A percentile compares a stretch with the other conserved stretches of the same genome.
These are phyloP conservation scores for Phalacrocorax carbo DNA, from an alignment of 2,113 vertebrate genomes.

Conservation along the genomic window DNA sequence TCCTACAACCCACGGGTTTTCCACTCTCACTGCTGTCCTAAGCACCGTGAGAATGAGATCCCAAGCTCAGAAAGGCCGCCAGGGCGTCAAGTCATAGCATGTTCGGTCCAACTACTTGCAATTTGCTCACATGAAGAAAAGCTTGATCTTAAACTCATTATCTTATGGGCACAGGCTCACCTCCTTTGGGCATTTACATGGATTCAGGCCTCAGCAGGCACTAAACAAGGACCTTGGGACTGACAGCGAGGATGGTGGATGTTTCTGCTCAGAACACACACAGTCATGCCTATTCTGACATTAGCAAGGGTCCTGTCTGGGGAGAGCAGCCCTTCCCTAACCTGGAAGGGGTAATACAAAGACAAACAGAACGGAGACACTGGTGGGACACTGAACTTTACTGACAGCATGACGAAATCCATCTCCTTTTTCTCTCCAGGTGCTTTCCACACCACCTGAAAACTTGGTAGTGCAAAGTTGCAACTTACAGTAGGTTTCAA, in stretches of 20 bases:
- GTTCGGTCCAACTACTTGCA: neutral
- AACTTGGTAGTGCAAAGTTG: neutral
- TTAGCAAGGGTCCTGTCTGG: neutral
- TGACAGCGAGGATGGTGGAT: neutral
- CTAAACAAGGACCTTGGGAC: neutral
- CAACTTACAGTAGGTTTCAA: neutral
- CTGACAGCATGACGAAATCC: neutral
- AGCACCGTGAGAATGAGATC: neutral
- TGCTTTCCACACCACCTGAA: neutral
- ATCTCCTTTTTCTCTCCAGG: neutral
- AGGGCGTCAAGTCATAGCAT: neutral
- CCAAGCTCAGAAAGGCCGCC: neutral
- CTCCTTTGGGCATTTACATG: neutral
- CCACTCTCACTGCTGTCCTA: neutral
- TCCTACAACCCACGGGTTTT: neutral
- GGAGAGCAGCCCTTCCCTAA: neutral
- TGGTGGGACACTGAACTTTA: neutral
- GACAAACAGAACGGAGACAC: neutral
- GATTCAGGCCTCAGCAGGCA: neutral
- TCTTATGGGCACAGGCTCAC: neutral
- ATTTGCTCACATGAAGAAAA: neutral
- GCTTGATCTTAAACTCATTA: neutral
- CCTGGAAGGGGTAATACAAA: neutral
- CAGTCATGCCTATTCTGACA: fast-evolving
- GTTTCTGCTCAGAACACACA: neutral